Conservation (phyloP, 2,888 invertebrate species). For the Cataglyphis altisquamis region DNA sequence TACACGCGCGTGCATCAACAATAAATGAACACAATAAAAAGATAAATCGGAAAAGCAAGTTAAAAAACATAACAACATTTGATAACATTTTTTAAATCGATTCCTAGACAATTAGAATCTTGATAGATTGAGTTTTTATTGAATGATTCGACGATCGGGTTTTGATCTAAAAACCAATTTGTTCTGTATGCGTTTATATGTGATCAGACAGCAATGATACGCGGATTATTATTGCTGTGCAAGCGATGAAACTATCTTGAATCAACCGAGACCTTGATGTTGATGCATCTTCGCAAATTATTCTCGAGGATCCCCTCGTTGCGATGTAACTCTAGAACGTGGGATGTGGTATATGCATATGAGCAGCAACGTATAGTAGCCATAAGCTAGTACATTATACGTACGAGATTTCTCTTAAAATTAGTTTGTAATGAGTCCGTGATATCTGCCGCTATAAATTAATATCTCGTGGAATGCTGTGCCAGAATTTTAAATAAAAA, state of each 20-base stretch:
- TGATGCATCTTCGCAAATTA: conserved; percentile 46
- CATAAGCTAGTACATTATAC: conserved; percentile 34
- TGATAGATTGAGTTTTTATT: conserved; percentile 8
- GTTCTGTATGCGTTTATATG: neutral
- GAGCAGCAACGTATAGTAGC: conserved; percentile 23
- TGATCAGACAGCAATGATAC: conserved; percentile 7
- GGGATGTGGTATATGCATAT: conserved; percentile 33
- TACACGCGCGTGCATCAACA: neutral
- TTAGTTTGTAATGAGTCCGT: conserved; percentile 37
- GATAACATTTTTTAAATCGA: neutral
- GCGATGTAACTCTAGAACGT: conserved; percentile 35
- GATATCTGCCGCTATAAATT: conserved; percentile 20
- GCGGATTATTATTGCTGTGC: conserved; percentile 36
- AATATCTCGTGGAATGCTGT: neutral
- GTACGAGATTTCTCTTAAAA: conserved; percentile 27
- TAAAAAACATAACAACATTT: neutral
- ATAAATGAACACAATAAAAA: neutral
- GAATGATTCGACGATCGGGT: neutral
- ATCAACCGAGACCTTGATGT: conserved; percentile 48
- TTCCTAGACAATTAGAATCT: neutral
- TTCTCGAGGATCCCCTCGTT: conserved; percentile 38
- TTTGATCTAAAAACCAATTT: conserved; percentile 5
- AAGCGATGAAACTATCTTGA: conserved; percentile 44
- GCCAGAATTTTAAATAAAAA: no score
- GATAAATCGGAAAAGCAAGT: neutral